A percentile compares a stretch with the other conserved stretches of the same genome.
These are phyloP conservation scores for Thalassophryne amazonica DNA, from an alignment of 2,797 vertebrate genomes.

Conservation along the genomic window DNA sequence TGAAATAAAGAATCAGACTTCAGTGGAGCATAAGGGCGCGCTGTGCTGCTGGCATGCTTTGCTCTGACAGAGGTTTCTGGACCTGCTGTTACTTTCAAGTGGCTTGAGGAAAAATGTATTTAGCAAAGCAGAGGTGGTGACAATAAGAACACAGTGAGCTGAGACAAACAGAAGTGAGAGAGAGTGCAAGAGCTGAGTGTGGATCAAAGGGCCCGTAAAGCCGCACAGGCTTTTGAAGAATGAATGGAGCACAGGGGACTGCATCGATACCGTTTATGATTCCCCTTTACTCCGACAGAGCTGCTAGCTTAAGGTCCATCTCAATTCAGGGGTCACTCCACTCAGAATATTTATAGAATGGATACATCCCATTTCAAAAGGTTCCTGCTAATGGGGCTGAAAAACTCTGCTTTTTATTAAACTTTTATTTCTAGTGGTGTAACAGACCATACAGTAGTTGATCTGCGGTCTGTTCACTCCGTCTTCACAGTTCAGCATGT, in stretches of 20 bases:
- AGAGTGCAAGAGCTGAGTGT: constrained; percentile 9
- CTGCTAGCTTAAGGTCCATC: too few relatives aligned
- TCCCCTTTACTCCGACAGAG: too few relatives aligned
- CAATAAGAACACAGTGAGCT: constrained; percentile 6
- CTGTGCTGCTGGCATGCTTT: constrained; percentile 15
- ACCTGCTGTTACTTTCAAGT: constrained; percentile 26
- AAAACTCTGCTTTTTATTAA: too few relatives aligned
- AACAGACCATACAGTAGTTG: too few relatives aligned
- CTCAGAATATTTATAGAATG: too few relatives aligned
- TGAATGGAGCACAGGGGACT: constrained; percentile 21
- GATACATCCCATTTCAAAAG: too few relatives aligned
- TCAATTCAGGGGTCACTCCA: too few relatives aligned
- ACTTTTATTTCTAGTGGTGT: too few relatives aligned
- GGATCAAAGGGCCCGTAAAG: not conserved
- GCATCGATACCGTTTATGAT: not conserved
- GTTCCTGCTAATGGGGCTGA: too few relatives aligned
- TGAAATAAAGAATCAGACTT: constrained; percentile 1
- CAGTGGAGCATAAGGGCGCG: constrained; percentile 12
- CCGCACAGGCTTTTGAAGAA: constrained; percentile 16
- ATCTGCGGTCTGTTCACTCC: too few relatives aligned
- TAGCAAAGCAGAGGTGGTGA: not conserved
- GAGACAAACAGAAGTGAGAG: constrained; percentile 14
- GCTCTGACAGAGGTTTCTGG: constrained; percentile 22
- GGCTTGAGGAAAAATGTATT: constrained; percentile 26
- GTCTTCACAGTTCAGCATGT: too few relatives aligned